These are phyloP conservation scores for Siderastrea siderea DNA, from an alignment of 92 coral and sea anemone genomes.

Conservation along the genomic window DNA sequence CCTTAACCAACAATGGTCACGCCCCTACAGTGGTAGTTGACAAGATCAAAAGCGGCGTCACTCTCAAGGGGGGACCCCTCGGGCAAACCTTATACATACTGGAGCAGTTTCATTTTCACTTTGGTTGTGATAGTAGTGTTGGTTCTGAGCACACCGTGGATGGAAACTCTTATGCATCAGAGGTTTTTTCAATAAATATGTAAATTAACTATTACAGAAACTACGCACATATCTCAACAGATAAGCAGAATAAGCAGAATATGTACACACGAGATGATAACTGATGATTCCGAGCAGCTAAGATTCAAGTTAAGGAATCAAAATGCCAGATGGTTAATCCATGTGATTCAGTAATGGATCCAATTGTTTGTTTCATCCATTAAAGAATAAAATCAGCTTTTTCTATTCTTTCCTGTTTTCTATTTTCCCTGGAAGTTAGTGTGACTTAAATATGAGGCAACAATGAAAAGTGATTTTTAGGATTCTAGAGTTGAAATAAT, in stretches of 20 bases:
- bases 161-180: slow-evolving; percentile 54
- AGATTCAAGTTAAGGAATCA: too few relatives aligned
- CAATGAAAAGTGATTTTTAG: too few relatives aligned
- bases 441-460: too few relatives aligned
- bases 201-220: neutral
- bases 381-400: too few relatives aligned
- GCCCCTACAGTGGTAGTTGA: slow-evolving; percentile 67
- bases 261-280: neutral
- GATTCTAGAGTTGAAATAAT: too few relatives aligned
- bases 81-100: slow-evolving; percentile 43
- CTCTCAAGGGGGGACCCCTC: slow-evolving; percentile 36
- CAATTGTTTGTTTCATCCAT: too few relatives aligned
- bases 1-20: slow-evolving; percentile 74
- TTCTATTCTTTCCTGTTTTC: too few relatives aligned
- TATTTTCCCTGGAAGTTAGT: too few relatives aligned
- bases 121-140: slow-evolving; percentile 62
- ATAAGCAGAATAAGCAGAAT: neutral
- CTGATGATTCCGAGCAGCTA: too few relatives aligned
- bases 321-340: too few relatives aligned
- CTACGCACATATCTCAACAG: neutral
- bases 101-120: slow-evolving; percentile 78
- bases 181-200: slow-evolving; percentile 40
- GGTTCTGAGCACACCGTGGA: slow-evolving; percentile 83
- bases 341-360: too few relatives aligned
- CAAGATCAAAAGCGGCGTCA: slow-evolving; percentile 9